Evolutionary conservation across 2,888 invertebrate genomes (phyloP), one percentile per base, ranked within the genome.

Genomic region (Dryobotodes eremita): DNA sequence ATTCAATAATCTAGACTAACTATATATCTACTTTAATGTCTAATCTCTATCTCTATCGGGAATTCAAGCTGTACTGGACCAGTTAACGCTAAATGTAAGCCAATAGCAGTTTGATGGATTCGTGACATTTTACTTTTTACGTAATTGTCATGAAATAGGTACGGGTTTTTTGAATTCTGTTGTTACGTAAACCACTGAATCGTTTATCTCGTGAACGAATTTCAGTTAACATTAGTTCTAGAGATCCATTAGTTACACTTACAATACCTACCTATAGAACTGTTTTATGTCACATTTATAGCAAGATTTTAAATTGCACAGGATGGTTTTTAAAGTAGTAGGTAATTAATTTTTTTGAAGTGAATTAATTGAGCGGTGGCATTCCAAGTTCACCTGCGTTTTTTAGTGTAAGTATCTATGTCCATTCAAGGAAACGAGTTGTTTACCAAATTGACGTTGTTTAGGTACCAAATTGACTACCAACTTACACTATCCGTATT

Each of bases 291-390:
- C 78, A 71, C 69, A 79, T 80, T 71, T 6, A 64, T 75, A 74
- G 78, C 81, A 71, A 75, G 71, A 66, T 80, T 76, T 48, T 71
- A 26, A 77, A 83, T 55, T 80, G 86, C 88, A 83, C 86, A 77
- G 68, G 55, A 69, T 57, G 48, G 61, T 75, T 82, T 79, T 71
- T 62, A 15, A 59, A 69, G 36, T 87, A 80, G 75, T 55, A 61
- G n/a, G 59, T 64, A 15, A 57, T 85, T 48, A n/a, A n/a, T n/a
- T n/a, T n/a, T n/a, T n/a, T n/a, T n/a, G n/a, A n/a, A n/a, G n/a
- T n/a, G n/a, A 71, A 68, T 77, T 79, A 71, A 66, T 75, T 84
- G 73, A 48, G 84, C 61, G 65, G n/a, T 83, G 65, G 59, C 26
- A 15, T n/a, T 71, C 20, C n/a, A 20, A 36, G 4, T 11, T 42